Base-by-base conservation (phyloP, 2,113 vertebrate species). In the Plectropomus leopardus region DNA sequence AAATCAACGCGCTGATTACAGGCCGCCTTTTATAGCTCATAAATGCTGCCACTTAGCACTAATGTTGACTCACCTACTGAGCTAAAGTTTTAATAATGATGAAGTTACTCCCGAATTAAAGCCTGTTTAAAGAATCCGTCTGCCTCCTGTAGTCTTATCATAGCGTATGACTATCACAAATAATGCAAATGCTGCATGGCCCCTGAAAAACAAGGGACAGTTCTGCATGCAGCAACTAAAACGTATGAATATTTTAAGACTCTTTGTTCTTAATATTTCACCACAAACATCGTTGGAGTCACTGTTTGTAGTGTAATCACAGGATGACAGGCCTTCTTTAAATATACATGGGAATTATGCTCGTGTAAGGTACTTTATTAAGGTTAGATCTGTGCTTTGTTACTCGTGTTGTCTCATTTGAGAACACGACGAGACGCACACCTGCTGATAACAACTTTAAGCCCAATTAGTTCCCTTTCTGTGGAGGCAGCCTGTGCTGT, bases 391-490 rank as follows among this genome's bases (percentile, higher is more conserved):
- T 60, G 55, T 73, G 48, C 30, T 8, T 24, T 48, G n/a, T 48
- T 59, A n/a, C 53, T 55, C 1, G 3, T 48, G 66, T 51, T 72
- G 45, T 76, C 42, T 76, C 3, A 57, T 87, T 63, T 55, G 28
- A 54, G 28, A 67, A 57, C 48, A 67, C 0, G 1, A 57, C 7
- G 44, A 51, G 50, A 63, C 72, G 55, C 34, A 32, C n/a, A 63
- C 40, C 23, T 48, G 51, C 73, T 78, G 78, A 78, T 72, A 55
- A 72, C 51, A 78, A 51, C 50, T 72, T 70, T 36, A 69, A 83
- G 78, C 21, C 72, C 75, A 82, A 82, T 84, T 80, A 69, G 53
- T 14, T 61, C 47, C 34, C 45, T 48, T 69, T 71, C 24, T 4
- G 17, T 51, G 26, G 28, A 67, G 26, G 48, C 48, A 32, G 84